Percentiles rank a stretch among this genome's conserved stretches.
Conservation (phyloP, 2,113 vertebrate genomes). For the Perca flavescens region DNA sequence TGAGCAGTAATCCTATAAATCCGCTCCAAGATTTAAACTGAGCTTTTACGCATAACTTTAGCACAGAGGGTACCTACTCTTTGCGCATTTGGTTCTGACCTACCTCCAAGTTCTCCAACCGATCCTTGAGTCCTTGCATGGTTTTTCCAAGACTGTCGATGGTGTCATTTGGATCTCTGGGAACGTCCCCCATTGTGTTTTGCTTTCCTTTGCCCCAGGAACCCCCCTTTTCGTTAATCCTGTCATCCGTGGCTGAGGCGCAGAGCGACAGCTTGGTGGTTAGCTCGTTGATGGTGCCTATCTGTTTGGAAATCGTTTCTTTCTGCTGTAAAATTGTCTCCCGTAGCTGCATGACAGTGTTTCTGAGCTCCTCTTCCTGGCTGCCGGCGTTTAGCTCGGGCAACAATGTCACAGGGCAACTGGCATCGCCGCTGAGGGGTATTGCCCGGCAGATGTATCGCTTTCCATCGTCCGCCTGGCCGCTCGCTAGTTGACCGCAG, state of each 20-base stretch:
- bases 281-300: slow-evolving; percentile 93
- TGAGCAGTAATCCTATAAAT: slow-evolving; percentile 32
- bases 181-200: slow-evolving; percentile 96
- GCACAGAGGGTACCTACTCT: neutral
- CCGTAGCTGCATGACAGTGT: slow-evolving; percentile 92
- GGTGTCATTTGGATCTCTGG: slow-evolving; percentile 90
- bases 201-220: slow-evolving; percentile 87
- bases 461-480: slow-evolving; percentile 84
- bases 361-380: slow-evolving; percentile 92
- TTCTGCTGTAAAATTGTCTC: slow-evolving; percentile 96
- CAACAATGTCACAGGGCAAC: slow-evolving; percentile 87
- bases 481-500: slow-evolving; percentile 55
- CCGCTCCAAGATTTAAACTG: neutral
- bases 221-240: slow-evolving; percentile 76
- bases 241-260: slow-evolving; percentile 82
- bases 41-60: slow-evolving; percentile 55
- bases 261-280: slow-evolving; percentile 93
- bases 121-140: slow-evolving; percentile 94
- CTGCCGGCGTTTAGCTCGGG: slow-evolving; percentile 83
- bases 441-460: slow-evolving; percentile 94
- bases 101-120: slow-evolving; percentile 95
- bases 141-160: slow-evolving; percentile 94
- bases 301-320: slow-evolving; percentile 92
- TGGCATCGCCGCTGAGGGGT: slow-evolving; percentile 84
- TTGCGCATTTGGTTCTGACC: slow-evolving; percentile 16